These are phyloP conservation scores for Halesus radiatus DNA, from an alignment of 1,140 invertebrate species.

Conservation along the genomic window DNA sequence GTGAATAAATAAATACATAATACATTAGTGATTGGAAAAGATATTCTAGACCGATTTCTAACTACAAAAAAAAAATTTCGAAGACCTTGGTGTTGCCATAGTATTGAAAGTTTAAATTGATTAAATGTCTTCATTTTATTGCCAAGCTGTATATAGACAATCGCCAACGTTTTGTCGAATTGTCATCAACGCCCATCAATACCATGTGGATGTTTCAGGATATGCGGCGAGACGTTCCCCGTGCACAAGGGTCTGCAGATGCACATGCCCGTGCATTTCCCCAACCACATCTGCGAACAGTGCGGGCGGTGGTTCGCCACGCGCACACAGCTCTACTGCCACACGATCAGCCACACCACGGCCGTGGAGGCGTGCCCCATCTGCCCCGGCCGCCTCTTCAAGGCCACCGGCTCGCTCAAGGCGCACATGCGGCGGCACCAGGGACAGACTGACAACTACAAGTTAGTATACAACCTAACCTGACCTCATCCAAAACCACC, in stretches of 20 bases:
- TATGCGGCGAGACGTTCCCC: conserved; percentile 61
- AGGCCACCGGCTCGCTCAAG: conserved; percentile 56
- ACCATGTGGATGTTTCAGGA: neutral
- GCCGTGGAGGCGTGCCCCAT: conserved; percentile 62
- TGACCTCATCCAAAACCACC: too few species aligned
- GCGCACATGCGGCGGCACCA: conserved; percentile 60
- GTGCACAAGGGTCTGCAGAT: conserved; percentile 63
- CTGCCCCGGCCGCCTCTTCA: conserved; percentile 61
- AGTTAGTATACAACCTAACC: conserved; percentile 11
- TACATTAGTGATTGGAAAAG: too few species aligned
- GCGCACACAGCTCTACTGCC: conserved; percentile 60
- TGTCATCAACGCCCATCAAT: too few species aligned
- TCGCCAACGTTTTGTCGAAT: too few species aligned
- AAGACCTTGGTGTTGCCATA: too few species aligned
- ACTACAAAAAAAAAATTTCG: too few species aligned
- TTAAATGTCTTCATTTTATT: too few species aligned
- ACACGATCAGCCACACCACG: conserved; percentile 61
- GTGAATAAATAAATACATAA: too few species aligned
- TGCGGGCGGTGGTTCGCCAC: conserved; percentile 65
- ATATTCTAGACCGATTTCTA: too few species aligned
- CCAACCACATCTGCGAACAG: conserved; percentile 64
- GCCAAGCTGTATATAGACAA: too few species aligned
- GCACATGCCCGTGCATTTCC: conserved; percentile 66
- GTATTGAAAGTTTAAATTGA: too few species aligned
- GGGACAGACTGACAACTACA: conserved; percentile 60